Percentiles rank a stretch among this genome's conserved stretches.
These are phyloP conservation scores for Coecobrya sp. DNA, from an alignment of 2,888 invertebrate species.

Conservation along the genomic window DNA sequence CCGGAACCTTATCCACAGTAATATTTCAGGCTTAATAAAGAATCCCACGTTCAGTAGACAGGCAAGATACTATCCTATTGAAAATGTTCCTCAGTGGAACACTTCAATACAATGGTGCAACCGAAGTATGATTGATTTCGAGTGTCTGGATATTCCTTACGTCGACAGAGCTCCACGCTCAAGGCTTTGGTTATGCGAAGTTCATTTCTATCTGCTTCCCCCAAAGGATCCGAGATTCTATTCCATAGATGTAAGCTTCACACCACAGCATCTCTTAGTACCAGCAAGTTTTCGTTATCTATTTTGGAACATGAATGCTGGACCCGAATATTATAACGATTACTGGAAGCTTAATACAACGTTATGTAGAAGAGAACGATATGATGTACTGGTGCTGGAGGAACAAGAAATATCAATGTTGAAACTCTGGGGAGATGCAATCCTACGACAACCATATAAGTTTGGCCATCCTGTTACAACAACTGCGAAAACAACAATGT, in stretches of 20 bases:
- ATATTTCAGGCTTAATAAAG: not conserved
- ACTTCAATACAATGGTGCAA: slow-evolving; percentile 13
- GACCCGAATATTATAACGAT: not conserved
- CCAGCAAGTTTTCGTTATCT: not conserved
- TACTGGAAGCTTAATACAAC: not conserved
- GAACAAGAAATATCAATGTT: not conserved
- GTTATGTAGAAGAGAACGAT: not conserved
- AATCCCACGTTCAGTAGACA: not conserved
- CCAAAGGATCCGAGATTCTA: slow-evolving; percentile 37
- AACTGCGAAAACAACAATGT: too few relatives aligned
- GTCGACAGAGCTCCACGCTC: not conserved
- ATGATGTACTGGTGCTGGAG: not conserved
- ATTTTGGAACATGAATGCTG: not conserved
- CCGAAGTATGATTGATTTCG: not conserved
- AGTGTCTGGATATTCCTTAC: slow-evolving; percentile 52
- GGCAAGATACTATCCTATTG: not conserved
- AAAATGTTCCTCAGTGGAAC: not conserved
- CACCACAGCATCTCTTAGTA: not conserved
- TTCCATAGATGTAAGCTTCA: not conserved
- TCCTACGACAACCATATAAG: too few relatives aligned
- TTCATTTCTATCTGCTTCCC: slow-evolving; percentile 50
- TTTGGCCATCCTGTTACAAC: not conserved
- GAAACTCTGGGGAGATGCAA: too few relatives aligned
- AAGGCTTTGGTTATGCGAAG: slow-evolving; percentile 60
- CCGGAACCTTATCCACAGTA: not conserved